Evolutionary conservation across 2,888 invertebrate species (phyloP), one percentile per base, ranked within the genome.

Genomic region (Geotrupes spiniger): DNA sequence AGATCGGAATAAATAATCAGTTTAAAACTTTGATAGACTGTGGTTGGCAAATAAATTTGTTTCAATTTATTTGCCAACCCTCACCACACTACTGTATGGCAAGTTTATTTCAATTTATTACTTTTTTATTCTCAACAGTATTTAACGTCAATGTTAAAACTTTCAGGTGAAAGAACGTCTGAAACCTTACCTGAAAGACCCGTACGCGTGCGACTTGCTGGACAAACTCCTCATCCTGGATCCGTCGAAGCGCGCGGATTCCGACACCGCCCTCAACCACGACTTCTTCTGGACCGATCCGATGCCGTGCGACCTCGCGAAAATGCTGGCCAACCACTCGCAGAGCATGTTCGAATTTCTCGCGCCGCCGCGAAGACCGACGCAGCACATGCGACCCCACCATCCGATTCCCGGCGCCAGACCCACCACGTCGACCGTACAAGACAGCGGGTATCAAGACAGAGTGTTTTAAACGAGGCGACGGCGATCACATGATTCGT

Each of bases 271-370:
- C 0, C 71, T 99, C 1, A 94, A 96, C 75, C 97, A 99, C 68
- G 94, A 96, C 69, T 99, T 98, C 76, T 99, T 99, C 76, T 99
- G 95, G 94, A 90, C 89, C 3, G 94, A 96, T 70, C 98, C 99
- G 0, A 89, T 94, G 89, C 96, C 97, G 0, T 87, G 88, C 65
- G 92, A 92, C 67, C 76, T 93, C 26, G 88, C 84, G 42, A 89
- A 89, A 75, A 95, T 95, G 94, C 74, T 97, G 55, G 92, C 91
- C 0, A 91, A 92, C 63, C 89, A 90, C 77, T 87, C 84, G 54
- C 91, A 80, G 55, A 93, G 92, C 72, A 96, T 96, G 95, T 97
- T 96, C 70, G 96, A 97, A 70, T 96, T 89, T 72, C 75, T 95
- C 52, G 84, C 89, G 52, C 83, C 87, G 54, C 83, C 92, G 46